Base-by-base conservation (phyloP, 2,888 invertebrate species). In the Troilus luridus region DNA sequence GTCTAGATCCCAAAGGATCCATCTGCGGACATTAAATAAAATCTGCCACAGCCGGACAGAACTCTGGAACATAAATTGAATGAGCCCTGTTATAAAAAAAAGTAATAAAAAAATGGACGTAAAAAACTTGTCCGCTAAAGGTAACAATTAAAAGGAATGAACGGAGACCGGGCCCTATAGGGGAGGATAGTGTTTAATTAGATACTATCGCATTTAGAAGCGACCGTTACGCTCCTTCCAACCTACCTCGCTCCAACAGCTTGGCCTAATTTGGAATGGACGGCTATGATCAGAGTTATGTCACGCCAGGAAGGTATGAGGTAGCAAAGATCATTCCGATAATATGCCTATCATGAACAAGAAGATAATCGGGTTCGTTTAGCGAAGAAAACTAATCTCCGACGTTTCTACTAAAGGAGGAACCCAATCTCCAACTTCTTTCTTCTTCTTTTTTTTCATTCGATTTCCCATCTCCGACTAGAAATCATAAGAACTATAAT, bases 131-230 rank as follows among this genome's bases (percentile, higher is more conserved):
- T 56, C 85, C 85, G 21, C 1, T 85, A 56, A 85, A 85, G 85
- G 85, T 85, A 85, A 56, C 85, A 85, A 85, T 85, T 85, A 85
- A n/a, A 41, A 85, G 85, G 56, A 11, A 58, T 56, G 85, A 56
- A 85, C 85, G 54, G 56, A 85, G n/a, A 11, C 17, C 8, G 85
- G 14, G n/a, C 85, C n/a, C n/a, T 21, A 56, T 56, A 56, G 85
- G 85, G 9, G 6, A 56, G 85, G 85, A 54, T 58, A n/a, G 7
- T 85, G 85, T 85, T 85, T 85, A 85, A 85, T 85, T 85, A 85
- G 85, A 56, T 54, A 85, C 85, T 54, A 85, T 85, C 85, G 56
- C 56, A 56, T 85, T 85, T 85, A 85, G 85, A 58, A 54, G 56
- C 27, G 56, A 85, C 85, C 85, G 85, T 85, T 85, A 85, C 41